A percentile compares a stretch with the other conserved stretches of the same genome.
Conservation (phyloP, 2,797 vertebrate genomes). For the Urocyon cinereoargenteus region DNA sequence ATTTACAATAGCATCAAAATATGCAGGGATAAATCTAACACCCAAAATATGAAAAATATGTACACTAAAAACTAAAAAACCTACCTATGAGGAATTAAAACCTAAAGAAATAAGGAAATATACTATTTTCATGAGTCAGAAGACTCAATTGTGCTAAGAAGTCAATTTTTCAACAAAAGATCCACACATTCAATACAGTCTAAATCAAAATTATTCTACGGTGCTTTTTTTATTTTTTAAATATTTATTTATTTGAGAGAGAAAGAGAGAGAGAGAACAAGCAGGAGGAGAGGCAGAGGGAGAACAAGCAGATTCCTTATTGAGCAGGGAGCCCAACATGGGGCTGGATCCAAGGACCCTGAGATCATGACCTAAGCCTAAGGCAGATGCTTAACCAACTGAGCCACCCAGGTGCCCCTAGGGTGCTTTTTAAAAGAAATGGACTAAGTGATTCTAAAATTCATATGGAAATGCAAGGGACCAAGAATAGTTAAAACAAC, state of each 20-base stretch:
- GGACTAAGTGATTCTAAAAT: constrained; percentile 17
- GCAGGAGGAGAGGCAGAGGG: too few species aligned
- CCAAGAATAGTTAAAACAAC: background rate
- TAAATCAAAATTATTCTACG: background rate
- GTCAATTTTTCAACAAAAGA: background rate
- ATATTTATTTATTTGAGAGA: too few species aligned
- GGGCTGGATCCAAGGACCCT: too few species aligned
- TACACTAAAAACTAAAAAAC: constrained; percentile 13
- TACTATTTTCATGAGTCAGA: background rate
- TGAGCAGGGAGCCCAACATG: too few species aligned
- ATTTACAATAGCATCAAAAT: background rate
- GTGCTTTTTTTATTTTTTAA: background rate
- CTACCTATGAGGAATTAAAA: background rate
- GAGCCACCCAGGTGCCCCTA: too few species aligned
- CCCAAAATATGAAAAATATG: background rate
- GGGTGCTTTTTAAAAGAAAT: background rate
- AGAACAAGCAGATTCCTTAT: too few species aligned
- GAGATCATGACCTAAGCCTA: too few species aligned
- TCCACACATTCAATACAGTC: background rate
- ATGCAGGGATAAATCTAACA: background rate
- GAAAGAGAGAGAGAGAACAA: too few species aligned
- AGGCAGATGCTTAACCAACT: too few species aligned
- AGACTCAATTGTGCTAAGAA: background rate
- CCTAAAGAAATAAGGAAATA: background rate
- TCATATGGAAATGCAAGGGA: background rate